Conservation (phyloP, 2,797 vertebrate species). For the Sciurus vulgaris region DNA sequence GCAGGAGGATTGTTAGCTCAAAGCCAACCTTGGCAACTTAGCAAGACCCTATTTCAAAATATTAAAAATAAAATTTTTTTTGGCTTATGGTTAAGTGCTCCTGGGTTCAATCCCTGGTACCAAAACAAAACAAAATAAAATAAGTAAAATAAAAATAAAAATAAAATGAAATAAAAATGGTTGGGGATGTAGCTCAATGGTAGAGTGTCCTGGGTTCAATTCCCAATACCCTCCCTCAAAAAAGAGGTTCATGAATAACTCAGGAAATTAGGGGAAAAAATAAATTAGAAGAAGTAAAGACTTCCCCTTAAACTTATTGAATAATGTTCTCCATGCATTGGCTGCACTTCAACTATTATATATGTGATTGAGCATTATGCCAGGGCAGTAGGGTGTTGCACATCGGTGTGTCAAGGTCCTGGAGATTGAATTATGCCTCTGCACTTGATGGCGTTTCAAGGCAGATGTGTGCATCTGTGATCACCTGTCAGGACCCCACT, state of each 20-base stretch:
- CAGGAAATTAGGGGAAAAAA: background rate
- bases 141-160: too few species aligned
- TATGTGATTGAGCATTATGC: background rate
- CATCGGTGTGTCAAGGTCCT: background rate
- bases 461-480: too few species aligned
- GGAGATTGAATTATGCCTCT: background rate
- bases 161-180: too few species aligned
- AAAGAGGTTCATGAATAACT: background rate
- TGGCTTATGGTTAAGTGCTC: background rate
- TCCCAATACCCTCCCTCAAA: background rate
- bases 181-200: background rate
- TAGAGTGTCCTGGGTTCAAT: background rate
- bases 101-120: too few species aligned
- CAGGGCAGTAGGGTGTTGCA: background rate
- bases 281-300: background rate
- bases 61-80: background rate
- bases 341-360: too few species aligned
- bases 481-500: fast-evolving
- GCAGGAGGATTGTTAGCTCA: too few species aligned
- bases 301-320: background rate
- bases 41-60: background rate
- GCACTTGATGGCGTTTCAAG: fast-evolving
- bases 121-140: too few species aligned
- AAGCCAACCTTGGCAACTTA: too few species aligned
- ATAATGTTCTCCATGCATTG: background rate